Conservation (phyloP, 2,113 vertebrate genomes). For the Poeciliopsis turrubarensis region DNA sequence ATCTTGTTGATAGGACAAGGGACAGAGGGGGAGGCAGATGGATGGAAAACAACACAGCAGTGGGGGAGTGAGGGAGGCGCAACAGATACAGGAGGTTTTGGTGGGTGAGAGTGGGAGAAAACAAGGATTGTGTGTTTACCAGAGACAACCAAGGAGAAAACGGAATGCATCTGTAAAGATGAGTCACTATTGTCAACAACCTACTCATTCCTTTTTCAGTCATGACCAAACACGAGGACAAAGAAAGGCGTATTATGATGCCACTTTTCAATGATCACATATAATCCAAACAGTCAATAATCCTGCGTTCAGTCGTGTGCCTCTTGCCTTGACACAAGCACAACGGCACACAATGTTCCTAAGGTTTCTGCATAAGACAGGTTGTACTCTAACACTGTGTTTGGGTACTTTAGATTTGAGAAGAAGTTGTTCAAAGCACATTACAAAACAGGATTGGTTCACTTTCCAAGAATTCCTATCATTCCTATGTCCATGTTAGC, state of each 20-base stretch:
- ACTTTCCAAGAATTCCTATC: slow-evolving; percentile 50
- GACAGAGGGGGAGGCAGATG: slow-evolving; percentile 57
- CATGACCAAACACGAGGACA: slow-evolving; percentile 46
- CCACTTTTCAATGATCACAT: slow-evolving; percentile 36
- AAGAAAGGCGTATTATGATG: slow-evolving; percentile 43
- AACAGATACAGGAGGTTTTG: slow-evolving; percentile 57
- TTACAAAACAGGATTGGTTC: slow-evolving; percentile 24
- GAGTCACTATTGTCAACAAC: slow-evolving; percentile 70
- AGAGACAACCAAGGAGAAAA: slow-evolving; percentile 49
- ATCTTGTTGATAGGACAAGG: slow-evolving; percentile 68
- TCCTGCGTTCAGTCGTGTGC: not conserved
- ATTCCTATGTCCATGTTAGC: slow-evolving; percentile 46
- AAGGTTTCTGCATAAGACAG: slow-evolving; percentile 11
- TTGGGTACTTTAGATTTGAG: slow-evolving; percentile 16
- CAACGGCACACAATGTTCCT: slow-evolving; percentile 28
- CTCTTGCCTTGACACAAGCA: slow-evolving; percentile 12
- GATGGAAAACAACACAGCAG: slow-evolving; percentile 56
- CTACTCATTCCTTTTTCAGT: slow-evolving; percentile 49
- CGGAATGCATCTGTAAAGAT: slow-evolving; percentile 61
- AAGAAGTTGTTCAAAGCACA: slow-evolving; percentile 31
- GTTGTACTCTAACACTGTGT: slow-evolving; percentile 11
- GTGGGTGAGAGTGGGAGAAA: slow-evolving; percentile 51
- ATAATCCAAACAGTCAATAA: slow-evolving; percentile 49
- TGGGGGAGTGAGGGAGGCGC: slow-evolving; percentile 14
- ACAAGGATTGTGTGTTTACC: slow-evolving; percentile 69